Evolutionary conservation across 2,888 invertebrate species (phyloP).

Genomic region (Corythucha ciliata): DNA sequence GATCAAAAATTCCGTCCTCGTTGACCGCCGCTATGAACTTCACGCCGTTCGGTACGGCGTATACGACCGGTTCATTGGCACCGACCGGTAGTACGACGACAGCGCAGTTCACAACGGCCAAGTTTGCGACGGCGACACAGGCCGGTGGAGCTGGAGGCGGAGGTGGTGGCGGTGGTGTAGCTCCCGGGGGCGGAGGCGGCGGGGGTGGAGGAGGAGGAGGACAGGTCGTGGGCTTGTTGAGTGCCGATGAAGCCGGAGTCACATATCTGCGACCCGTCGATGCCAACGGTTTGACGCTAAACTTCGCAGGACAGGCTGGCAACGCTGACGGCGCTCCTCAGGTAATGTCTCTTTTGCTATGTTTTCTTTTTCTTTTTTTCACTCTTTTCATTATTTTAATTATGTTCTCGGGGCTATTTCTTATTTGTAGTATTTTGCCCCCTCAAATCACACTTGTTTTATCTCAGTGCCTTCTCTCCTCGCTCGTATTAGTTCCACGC

Average conservation of each 20-base stretch:
- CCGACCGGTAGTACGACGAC: slow-evolving; percentile 47
- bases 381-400: not conserved
- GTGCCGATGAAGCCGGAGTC: slow-evolving; percentile 59
- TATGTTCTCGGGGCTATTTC: too few species aligned
- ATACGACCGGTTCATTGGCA: slow-evolving; percentile 51
- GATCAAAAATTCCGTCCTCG: too few species aligned
- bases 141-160: slow-evolving; percentile 13
- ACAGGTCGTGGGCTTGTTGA: slow-evolving; percentile 59
- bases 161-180: slow-evolving; percentile 29
- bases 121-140: slow-evolving; percentile 63
- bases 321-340: slow-evolving; percentile 35
- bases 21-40: slow-evolving; percentile 65
- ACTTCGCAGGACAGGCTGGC: slow-evolving; percentile 34
- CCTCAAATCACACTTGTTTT: too few species aligned
- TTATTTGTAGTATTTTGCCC: too few species aligned
- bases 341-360: slow-evolving; percentile 13
- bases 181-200: too few species aligned
- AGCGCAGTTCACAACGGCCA: slow-evolving; percentile 53
- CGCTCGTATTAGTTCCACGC: too few species aligned
- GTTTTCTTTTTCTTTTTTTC: not conserved
- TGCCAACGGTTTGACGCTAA: slow-evolving; percentile 43
- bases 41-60: slow-evolving; percentile 57
- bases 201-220: slow-evolving; percentile 32
- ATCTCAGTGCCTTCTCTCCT: too few species aligned
- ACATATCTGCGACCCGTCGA: slow-evolving; percentile 62